phyloP scores from a whole-genome alignment of 2,888 invertebrate genomes.

The Siphlonurus alternatus region DNA sequence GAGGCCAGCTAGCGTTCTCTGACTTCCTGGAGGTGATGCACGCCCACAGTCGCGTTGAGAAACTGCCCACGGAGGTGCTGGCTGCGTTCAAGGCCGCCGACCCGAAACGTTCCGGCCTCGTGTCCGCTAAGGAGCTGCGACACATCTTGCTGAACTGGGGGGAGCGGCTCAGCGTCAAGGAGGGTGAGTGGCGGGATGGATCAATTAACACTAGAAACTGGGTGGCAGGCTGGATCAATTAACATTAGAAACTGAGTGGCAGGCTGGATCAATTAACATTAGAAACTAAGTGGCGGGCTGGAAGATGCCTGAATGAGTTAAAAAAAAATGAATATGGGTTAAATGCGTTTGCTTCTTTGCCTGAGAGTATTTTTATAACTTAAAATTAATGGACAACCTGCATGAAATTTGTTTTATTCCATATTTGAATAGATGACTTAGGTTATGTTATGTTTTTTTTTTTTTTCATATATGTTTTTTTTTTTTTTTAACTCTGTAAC shows the following conservation, averaged over 20 bases:
- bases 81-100: conserved; percentile 85
- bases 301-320: no score
- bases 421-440: no score
- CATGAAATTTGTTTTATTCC: no score
- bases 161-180: conserved; percentile 53
- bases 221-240: conserved; percentile 35
- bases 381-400: no score
- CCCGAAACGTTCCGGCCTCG: conserved; percentile 47
- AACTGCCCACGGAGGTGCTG: conserved; percentile 64
- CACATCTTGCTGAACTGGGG: conserved; percentile 84
- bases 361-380: no score
- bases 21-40: conserved; percentile 94
- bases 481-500: no score
- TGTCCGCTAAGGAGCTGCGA: conserved; percentile 66
- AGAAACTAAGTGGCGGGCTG: conserved; percentile 33
- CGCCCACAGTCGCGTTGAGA: conserved; percentile 68
- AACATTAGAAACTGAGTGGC: conserved; percentile 23
- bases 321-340: no score
- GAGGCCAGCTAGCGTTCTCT: conserved; percentile 86
- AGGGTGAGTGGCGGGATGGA: conserved; percentile 36
- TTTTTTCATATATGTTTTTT: no score
- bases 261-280: conserved; percentile 27
- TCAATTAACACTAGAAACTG: neutral
- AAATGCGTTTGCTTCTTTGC: no score
- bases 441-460: no score